Conservation (phyloP, 1,140 invertebrate genomes). For the Eurosta solidaginis region DNA sequence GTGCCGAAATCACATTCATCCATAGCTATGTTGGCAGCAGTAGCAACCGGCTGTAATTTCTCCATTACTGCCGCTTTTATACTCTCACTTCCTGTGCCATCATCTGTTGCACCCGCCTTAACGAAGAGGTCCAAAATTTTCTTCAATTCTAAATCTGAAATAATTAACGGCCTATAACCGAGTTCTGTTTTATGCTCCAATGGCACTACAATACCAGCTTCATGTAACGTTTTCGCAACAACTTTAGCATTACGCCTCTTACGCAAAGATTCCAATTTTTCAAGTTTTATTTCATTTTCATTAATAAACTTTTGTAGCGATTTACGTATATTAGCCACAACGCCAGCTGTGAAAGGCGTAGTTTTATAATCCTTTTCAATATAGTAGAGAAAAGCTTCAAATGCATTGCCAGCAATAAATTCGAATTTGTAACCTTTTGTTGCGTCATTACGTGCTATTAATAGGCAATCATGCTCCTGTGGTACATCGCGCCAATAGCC, state of each 20-base stretch:
- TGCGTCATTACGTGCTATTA: constrained; percentile 74
- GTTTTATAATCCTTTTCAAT: constrained; percentile 68
- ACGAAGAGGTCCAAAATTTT: constrained; percentile 73
- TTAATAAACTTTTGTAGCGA: constrained; percentile 70
- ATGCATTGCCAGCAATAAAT: constrained; percentile 80
- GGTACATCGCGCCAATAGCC: constrained; percentile 90
- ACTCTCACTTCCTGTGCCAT: constrained; percentile 66
- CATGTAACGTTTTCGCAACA: constrained; percentile 82
- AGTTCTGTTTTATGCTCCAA: constrained; percentile 78
- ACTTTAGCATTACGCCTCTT: constrained; percentile 69
- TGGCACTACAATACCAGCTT: constrained; percentile 87
- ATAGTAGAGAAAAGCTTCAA: constrained; percentile 75
- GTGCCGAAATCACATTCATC: constrained; percentile 92
- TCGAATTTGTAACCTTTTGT: constrained; percentile 70
- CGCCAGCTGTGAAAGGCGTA: constrained; percentile 71
- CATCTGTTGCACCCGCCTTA: constrained; percentile 46
- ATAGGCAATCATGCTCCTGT: constrained; percentile 67
- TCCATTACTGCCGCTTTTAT: constrained; percentile 64
- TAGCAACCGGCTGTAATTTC: constrained; percentile 77
- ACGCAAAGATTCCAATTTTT: constrained; percentile 43
- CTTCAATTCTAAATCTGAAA: constrained; percentile 78
- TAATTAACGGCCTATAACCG: constrained; percentile 78
- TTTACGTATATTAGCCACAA: constrained; percentile 65
- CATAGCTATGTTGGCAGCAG: constrained; percentile 66
- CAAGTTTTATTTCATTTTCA: constrained; percentile 63